These are phyloP conservation scores for Ennomos fuscantarius DNA, from an alignment of 2,888 invertebrate genomes.

Conservation along the genomic window DNA sequence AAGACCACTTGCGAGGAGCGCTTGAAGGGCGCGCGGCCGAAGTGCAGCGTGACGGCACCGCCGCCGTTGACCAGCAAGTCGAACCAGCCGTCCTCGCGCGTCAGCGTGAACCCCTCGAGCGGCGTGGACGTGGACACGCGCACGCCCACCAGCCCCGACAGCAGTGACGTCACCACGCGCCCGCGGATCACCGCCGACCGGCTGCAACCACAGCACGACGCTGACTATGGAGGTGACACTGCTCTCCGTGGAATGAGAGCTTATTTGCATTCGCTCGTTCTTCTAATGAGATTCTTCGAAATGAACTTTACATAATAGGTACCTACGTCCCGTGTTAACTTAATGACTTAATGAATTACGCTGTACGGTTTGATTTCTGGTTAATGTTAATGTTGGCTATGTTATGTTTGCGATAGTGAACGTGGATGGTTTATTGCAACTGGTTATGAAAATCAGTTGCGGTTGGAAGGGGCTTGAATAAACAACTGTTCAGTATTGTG, in stretches of 20 bases:
- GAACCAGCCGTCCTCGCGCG: constrained; percentile 97
- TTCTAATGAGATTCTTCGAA: too few relatives aligned
- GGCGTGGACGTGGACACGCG: constrained; percentile 97
- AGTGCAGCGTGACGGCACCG: constrained; percentile 97
- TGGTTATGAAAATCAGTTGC: too few relatives aligned
- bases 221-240: background rate
- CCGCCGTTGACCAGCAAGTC: constrained; percentile 99
- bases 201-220: constrained; percentile 78
- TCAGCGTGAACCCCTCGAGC: constrained; percentile 97
- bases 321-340: too few relatives aligned
- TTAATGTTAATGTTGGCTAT: too few relatives aligned
- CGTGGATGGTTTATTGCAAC: too few relatives aligned
- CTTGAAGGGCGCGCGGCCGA: constrained; percentile 96
- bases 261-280: too few relatives aligned
- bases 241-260: background rate
- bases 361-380: too few relatives aligned
- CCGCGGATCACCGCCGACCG: constrained; percentile 99
- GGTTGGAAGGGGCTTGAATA: too few relatives aligned
- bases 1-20: constrained; percentile 94
- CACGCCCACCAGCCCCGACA: constrained; percentile 97
- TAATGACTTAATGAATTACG: too few relatives aligned
- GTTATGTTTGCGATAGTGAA: too few relatives aligned
- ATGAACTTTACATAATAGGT: too few relatives aligned
- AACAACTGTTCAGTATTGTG: too few relatives aligned
- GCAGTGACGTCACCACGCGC: constrained; percentile 95